Evolutionary conservation across 2,113 vertebrate species (phyloP).

Genomic region (Martes martes): DNA sequence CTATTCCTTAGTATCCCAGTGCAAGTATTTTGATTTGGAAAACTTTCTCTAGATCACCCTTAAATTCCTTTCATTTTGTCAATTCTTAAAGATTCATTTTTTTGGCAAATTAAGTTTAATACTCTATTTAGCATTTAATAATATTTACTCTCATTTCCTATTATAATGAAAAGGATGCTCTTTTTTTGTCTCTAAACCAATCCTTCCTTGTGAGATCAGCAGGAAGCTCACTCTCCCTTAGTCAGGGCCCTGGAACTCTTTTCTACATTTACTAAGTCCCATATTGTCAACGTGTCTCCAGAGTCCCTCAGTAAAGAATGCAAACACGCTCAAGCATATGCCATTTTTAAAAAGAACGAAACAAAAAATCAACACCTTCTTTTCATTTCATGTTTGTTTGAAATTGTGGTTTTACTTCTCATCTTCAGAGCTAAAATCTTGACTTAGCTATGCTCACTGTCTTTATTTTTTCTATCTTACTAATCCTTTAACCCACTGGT

Average conservation of each 20-base stretch:
- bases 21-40: background rate
- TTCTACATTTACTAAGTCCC: too few species aligned
- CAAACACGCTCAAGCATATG: background rate
- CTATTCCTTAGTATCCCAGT: background rate
- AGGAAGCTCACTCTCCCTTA: background rate
- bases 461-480: background rate
- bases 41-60: background rate
- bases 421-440: background rate
- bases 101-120: background rate
- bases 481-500: background rate
- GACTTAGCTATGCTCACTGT: background rate
- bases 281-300: background rate
- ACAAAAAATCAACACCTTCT: background rate
- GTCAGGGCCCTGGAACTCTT: background rate
- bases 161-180: background rate
- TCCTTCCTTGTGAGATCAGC: background rate
- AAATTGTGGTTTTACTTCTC: background rate
- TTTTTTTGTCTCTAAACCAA: background rate
- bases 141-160: background rate
- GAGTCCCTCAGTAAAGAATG: background rate
- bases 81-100: background rate
- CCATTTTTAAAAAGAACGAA: background rate
- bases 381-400: background rate
- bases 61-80: background rate
- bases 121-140: background rate